These are phyloP conservation scores for Neoniphon sammara DNA, from an alignment of 2,797 vertebrate genomes.

Conservation along the genomic window DNA sequence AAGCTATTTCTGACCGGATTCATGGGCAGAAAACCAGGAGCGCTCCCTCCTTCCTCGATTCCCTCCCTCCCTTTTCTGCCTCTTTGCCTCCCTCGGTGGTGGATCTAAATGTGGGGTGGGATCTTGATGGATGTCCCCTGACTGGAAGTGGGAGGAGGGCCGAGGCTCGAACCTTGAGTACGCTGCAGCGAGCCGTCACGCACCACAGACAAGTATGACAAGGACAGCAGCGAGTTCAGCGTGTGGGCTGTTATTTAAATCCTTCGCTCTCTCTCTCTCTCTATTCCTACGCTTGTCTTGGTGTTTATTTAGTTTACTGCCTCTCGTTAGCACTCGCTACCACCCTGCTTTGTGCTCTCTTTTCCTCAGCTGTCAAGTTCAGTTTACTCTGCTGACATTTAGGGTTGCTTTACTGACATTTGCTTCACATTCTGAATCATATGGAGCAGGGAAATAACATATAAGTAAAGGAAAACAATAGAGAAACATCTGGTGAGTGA, in stretches of 20 bases:
- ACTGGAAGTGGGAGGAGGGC: constrained; percentile 13
- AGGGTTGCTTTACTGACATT: too few species aligned
- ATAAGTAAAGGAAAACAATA: too few species aligned
- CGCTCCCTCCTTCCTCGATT: background rate
- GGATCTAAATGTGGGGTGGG: constrained; percentile 40
- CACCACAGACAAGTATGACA: constrained; percentile 8
- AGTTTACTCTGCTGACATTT: too few species aligned
- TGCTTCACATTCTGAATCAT: too few species aligned
- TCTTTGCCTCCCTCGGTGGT: constrained; percentile 25
- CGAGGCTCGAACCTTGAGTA: constrained; percentile 7
- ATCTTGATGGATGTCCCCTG: constrained; percentile 41
- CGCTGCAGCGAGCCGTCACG: constrained; percentile 13
- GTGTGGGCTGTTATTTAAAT: constrained; percentile 26
- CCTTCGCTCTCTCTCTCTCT: constrained; percentile 2
- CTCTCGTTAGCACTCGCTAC: background rate
- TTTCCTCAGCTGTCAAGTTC: background rate
- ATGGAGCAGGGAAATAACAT: too few species aligned
- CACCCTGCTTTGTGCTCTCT: constrained; percentile 29
- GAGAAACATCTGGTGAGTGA: too few species aligned
- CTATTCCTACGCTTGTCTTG: background rate
- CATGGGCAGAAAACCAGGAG: constrained; percentile 10
- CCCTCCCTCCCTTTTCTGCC: constrained; percentile 8
- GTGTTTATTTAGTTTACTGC: background rate
- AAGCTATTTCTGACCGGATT: constrained; percentile 54
- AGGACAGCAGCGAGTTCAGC: constrained; percentile 1